A percentile compares a stretch with the other conserved stretches of the same genome.
Conservation (phyloP, 2,888 invertebrate species). For the Papilio elwesi region DNA sequence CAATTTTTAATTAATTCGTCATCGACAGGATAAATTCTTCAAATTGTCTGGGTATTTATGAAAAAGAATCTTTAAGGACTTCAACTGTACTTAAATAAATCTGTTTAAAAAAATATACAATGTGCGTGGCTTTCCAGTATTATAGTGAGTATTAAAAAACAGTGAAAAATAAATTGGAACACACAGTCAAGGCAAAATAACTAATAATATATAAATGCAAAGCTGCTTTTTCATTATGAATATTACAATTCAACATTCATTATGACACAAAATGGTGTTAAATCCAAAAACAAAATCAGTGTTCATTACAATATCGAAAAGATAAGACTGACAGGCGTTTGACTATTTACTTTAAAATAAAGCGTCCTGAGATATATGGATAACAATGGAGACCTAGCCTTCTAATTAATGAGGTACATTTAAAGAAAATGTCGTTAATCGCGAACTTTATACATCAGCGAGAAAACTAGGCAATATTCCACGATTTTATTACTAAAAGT, state of each 20-base stretch:
- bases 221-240: too few species aligned
- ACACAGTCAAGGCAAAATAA: background rate
- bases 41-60: conserved; percentile 6
- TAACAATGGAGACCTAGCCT: conserved; percentile 2
- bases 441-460: background rate
- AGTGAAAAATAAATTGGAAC: too few species aligned
- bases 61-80: too few species aligned
- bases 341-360: background rate
- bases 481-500: conserved; percentile 5
- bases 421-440: background rate
- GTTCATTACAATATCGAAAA: too few species aligned
- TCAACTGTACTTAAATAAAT: background rate
- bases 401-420: background rate
- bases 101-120: background rate
- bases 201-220: background rate
- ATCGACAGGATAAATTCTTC: conserved; percentile 57
- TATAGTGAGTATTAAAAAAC: background rate
- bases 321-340: background rate
- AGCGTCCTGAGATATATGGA: background rate
- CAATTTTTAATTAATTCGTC: conserved; percentile 61
- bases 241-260: too few species aligned
- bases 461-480: conserved; percentile 8
- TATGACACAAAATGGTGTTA: too few species aligned
- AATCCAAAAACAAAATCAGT: too few species aligned
- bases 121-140: background rate